A percentile compares a stretch with the other conserved stretches of the same genome.
phyloP scores from a whole-genome alignment of 1,140 invertebrate genomes.

The Cephus cinctus region DNA sequence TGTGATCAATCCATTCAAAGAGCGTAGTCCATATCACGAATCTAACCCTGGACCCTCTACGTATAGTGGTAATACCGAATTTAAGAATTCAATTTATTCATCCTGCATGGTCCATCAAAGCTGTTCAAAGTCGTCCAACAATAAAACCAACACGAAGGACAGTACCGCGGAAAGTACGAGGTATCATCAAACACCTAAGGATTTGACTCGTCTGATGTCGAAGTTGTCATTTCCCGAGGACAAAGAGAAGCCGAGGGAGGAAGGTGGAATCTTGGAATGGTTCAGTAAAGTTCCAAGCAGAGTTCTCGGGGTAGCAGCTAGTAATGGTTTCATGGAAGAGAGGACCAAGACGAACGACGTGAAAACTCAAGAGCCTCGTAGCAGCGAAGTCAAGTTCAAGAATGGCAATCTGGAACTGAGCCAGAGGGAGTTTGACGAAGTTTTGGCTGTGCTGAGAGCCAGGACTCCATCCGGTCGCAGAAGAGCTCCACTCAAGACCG shows the following conservation, averaged over 20 bases:
- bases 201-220: conserved; percentile 42
- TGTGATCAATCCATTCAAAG: conserved; percentile 29
- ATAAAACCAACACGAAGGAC: no score
- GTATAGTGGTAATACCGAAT: conserved; percentile 16
- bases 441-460: conserved; percentile 51
- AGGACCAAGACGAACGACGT: conserved; percentile 21
- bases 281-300: conserved; percentile 40
- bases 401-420: conserved; percentile 54
- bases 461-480: conserved; percentile 38
- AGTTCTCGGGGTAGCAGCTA: conserved; percentile 28
- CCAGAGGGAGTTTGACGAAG: conserved; percentile 54
- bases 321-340: conserved; percentile 21
- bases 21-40: conserved; percentile 32
- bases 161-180: no score
- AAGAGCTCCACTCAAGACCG: conserved; percentile 29
- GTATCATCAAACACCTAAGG: conserved; percentile 12
- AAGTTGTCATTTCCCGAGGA: conserved; percentile 41
- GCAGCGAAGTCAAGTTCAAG: conserved; percentile 29
- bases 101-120: conserved; percentile 36
- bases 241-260: conserved; percentile 34
- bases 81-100: conserved; percentile 8
- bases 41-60: conserved; percentile 39
- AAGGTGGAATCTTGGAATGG: conserved; percentile 45
- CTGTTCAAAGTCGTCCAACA: conserved; percentile 11
- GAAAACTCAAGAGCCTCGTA: conserved; percentile 13